These are phyloP conservation scores for Yponomeuta plumbellus DNA, from an alignment of 2,888 invertebrate genomes.

Conservation along the genomic window DNA sequence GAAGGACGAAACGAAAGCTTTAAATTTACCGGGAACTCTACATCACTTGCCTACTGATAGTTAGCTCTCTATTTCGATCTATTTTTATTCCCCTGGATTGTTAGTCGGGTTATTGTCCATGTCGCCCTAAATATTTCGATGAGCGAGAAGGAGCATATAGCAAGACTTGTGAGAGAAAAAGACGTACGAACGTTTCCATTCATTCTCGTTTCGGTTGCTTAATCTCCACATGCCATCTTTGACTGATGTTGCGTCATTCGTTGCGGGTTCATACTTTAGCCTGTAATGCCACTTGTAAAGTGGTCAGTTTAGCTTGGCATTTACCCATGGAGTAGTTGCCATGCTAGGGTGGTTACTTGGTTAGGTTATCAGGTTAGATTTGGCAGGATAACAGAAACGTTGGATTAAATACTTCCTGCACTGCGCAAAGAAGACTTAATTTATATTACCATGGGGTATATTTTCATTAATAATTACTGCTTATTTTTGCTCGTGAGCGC, in stretches of 20 bases:
- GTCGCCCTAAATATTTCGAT: neutral
- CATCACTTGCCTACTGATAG: neutral
- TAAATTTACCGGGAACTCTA: neutral
- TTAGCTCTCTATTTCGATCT: neutral
- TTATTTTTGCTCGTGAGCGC: neutral
- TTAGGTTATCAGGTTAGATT: neutral
- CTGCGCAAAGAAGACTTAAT: neutral
- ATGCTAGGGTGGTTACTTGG: neutral
- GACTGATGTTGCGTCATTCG: neutral
- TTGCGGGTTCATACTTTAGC: neutral
- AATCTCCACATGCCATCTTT: neutral
- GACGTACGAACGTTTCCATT: neutral
- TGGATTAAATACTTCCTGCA: neutral
- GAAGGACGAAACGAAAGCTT: neutral
- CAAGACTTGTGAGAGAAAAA: neutral
- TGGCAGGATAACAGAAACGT: neutral
- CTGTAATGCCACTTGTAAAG: neutral
- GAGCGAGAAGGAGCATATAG: neutral
- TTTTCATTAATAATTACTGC: neutral
- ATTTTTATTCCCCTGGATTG: neutral
- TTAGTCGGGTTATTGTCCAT: neutral
- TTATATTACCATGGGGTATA: neutral
- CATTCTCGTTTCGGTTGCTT: neutral
- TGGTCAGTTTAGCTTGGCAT: neutral
- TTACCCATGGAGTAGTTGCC: neutral